A percentile compares a stretch with the other conserved stretches of the same genome.
These are phyloP conservation scores for Muntiacus reevesi DNA, from an alignment of 2,113 vertebrate genomes.

Conservation along the genomic window DNA sequence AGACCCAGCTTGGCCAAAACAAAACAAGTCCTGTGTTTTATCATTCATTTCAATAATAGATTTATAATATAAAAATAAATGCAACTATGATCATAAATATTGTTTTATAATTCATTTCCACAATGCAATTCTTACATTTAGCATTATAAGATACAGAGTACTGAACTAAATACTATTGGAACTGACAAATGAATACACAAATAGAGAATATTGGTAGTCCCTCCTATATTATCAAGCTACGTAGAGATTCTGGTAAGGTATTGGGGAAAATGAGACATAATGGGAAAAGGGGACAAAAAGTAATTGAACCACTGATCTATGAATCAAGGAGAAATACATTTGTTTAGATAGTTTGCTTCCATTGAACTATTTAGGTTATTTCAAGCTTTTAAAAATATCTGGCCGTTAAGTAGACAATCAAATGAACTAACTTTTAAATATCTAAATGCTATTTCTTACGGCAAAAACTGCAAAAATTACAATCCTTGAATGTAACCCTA, in stretches of 20 bases:
- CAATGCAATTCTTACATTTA: background rate
- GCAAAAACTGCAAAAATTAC: background rate
- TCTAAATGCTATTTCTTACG: background rate
- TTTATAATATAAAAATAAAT: background rate
- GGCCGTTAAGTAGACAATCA: background rate
- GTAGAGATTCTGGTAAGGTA: background rate
- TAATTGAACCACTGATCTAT: background rate
- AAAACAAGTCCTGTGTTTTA: background rate
- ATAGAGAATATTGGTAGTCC: background rate
- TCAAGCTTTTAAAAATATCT: conserved; percentile 5
- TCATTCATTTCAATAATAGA: background rate
- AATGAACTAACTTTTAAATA: background rate
- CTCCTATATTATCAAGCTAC: background rate
- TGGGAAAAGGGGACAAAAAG: background rate
- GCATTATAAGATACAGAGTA: background rate
- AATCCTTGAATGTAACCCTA: background rate
- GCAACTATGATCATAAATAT: background rate
- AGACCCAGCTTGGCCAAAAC: background rate
- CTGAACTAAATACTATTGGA: background rate
- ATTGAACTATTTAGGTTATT: background rate
- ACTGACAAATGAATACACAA: background rate
- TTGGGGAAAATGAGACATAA: background rate
- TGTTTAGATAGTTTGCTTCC: background rate
- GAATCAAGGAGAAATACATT: background rate
- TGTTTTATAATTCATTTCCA: background rate